Conservation (phyloP, 2,888 invertebrate species). For the Dendrolimus pini region DNA sequence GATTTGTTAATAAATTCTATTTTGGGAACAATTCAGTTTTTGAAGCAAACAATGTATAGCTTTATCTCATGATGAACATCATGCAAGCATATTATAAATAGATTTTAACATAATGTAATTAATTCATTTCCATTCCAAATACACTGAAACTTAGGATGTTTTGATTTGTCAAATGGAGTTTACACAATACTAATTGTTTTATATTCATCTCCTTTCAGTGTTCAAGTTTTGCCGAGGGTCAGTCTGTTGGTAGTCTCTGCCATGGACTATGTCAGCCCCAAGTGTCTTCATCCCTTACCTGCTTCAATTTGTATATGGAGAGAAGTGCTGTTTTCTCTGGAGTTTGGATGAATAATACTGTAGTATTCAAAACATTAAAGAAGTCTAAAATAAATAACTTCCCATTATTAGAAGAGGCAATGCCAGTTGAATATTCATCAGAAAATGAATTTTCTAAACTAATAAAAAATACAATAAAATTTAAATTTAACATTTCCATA, state of each 20-base stretch:
- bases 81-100: too few relatives aligned
- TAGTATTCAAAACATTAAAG: constrained; percentile 77
- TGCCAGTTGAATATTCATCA: constrained; percentile 54
- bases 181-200: too few relatives aligned
- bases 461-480: constrained; percentile 65
- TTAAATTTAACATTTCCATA: constrained; percentile 72
- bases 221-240: constrained; percentile 63
- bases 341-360: constrained; percentile 71
- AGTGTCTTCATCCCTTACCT: constrained; percentile 69
- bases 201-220: constrained; percentile 62
- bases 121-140: too few relatives aligned
- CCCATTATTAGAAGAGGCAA: constrained; percentile 42
- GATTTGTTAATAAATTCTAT: too few relatives aligned
- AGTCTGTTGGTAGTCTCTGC: constrained; percentile 80
- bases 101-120: too few relatives aligned
- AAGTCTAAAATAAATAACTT: constrained; percentile 43
- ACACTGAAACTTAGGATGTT: too few relatives aligned
- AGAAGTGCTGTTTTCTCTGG: constrained; percentile 79
- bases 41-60: too few relatives aligned
- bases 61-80: too few relatives aligned
- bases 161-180: too few relatives aligned
- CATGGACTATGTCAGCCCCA: constrained; percentile 74
- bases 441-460: constrained; percentile 70
- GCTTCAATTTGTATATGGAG: constrained; percentile 77
- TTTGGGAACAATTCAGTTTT: too few relatives aligned